A percentile compares a stretch with the other conserved stretches of the same genome.
Conservation (phyloP, 2,113 vertebrate species). For the Lophius piscatorius region DNA sequence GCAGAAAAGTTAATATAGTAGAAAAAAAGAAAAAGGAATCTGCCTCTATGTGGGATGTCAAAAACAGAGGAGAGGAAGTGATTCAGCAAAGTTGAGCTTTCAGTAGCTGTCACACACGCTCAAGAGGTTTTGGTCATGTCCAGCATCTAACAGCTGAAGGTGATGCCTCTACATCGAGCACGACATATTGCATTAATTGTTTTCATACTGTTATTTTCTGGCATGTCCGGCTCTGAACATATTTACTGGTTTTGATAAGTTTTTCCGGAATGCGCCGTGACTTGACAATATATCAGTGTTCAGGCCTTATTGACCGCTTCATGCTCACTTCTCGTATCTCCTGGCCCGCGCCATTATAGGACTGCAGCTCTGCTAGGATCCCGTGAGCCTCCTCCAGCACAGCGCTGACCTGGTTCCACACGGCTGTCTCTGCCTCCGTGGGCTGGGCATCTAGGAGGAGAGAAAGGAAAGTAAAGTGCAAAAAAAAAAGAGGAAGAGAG, state of each 20-base stretch:
- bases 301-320: conserved; percentile 13
- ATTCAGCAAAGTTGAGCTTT: conserved; percentile 33
- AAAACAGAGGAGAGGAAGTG: conserved; percentile 32
- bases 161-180: conserved; percentile 20
- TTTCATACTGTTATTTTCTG: conserved; percentile 11
- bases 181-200: conserved; percentile 1
- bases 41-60: not conserved
- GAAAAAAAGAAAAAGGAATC: too few relatives aligned
- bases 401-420: conserved; percentile 94
- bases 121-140: conserved; percentile 4
- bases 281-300: conserved; percentile 6
- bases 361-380: conserved; percentile 90
- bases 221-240: conserved; percentile 4
- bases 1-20: too few relatives aligned
- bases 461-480: conserved; percentile 1
- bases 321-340: conserved; percentile 91
- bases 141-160: not conserved
- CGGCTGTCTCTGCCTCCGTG: conserved; percentile 90
- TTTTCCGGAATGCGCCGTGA: not conserved
- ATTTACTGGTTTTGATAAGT: too few relatives aligned
- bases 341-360: conserved; percentile 90
- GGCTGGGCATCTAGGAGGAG: conserved; percentile 88
- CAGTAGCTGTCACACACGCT: conserved; percentile 2
- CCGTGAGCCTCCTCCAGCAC: conserved; percentile 91
- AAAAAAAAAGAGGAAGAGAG: conserved; percentile 10